These are phyloP conservation scores for Corythornis leucogaster DNA, from an alignment of 2,797 vertebrate species.

Conservation along the genomic window DNA sequence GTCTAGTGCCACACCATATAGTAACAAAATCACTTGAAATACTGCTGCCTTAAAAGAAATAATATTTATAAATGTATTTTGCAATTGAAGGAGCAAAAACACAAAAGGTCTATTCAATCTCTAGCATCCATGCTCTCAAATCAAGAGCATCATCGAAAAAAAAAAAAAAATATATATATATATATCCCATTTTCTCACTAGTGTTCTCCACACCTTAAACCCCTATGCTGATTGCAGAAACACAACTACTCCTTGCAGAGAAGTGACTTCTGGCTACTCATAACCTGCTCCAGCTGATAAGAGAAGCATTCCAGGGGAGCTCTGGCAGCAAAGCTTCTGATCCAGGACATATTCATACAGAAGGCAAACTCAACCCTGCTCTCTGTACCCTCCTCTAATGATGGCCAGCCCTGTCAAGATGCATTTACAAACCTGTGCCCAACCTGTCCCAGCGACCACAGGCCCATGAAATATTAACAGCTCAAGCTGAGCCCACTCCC, in stretches of 20 bases:
- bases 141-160: background rate
- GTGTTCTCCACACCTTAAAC: background rate
- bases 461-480: background rate
- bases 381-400: background rate
- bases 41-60: background rate
- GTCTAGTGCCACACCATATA: background rate
- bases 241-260: background rate
- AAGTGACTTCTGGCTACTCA: background rate
- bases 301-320: background rate
- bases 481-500: background rate
- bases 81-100: background rate
- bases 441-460: background rate
- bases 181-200: background rate
- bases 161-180: background rate
- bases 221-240: background rate
- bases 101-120: background rate
- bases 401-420: background rate
- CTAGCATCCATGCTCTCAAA: background rate
- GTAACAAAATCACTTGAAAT: background rate
- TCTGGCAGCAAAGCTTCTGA: background rate
- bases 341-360: rapidly evolving
- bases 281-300: background rate
- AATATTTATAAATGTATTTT: no score
- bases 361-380: background rate
- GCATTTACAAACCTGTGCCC: background rate